These are phyloP conservation scores for Ophthalmolycus amberensis DNA, from an alignment of 2,113 vertebrate genomes.

Conservation along the genomic window DNA sequence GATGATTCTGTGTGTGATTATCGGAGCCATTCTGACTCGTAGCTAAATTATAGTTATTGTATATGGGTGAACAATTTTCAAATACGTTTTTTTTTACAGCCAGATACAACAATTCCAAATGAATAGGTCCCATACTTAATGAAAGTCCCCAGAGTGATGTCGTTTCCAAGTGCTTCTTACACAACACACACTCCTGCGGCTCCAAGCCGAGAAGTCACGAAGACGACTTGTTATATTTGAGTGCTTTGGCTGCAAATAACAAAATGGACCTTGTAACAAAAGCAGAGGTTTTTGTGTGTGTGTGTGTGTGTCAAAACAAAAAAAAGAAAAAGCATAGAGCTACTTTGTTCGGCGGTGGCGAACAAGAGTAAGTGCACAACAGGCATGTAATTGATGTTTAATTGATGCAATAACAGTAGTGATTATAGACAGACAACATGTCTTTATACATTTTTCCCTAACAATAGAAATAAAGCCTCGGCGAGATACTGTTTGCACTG, in stretches of 20 bases:
- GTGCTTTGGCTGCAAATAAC: constrained; percentile 59
- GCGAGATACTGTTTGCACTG: constrained; percentile 19
- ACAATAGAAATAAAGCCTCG: constrained; percentile 37
- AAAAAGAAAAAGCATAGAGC: constrained; percentile 16
- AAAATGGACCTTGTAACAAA: constrained; percentile 64
- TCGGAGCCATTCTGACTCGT: constrained; percentile 26
- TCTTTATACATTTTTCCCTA: constrained; percentile 42
- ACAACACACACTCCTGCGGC: not conserved
- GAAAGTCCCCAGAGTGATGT: constrained; percentile 38
- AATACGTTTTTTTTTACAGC: constrained; percentile 6
- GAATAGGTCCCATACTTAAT: constrained; percentile 40
- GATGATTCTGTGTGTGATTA: constrained; percentile 24
- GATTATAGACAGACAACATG: constrained; percentile 43
- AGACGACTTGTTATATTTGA: constrained; percentile 47
- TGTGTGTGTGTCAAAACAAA: constrained; percentile 4
- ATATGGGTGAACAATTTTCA: constrained; percentile 27
- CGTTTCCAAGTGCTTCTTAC: constrained; percentile 39
- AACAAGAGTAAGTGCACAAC: constrained; percentile 35
- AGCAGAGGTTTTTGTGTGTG: constrained; percentile 1
- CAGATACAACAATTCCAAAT: constrained; percentile 25
- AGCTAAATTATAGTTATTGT: constrained; percentile 44
- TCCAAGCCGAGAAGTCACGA: constrained; percentile 32
- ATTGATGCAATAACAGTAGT: constrained; percentile 55
- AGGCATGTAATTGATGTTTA: constrained; percentile 55
- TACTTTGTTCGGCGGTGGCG: constrained; percentile 28